Conservation (phyloP, 2,113 vertebrate species). For the Eurystomus gularis region DNA sequence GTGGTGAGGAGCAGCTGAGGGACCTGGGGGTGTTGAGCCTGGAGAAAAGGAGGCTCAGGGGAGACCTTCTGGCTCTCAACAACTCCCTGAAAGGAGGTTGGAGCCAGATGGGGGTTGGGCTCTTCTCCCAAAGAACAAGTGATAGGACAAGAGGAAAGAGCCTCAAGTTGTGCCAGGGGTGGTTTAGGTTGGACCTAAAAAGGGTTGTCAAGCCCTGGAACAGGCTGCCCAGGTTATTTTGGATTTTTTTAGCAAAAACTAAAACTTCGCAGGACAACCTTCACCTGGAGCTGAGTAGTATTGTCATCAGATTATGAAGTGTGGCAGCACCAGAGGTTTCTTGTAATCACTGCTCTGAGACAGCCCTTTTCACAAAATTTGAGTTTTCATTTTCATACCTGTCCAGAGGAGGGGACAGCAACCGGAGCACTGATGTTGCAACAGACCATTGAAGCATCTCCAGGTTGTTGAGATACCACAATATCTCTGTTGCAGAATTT, state of each 20-base stretch:
- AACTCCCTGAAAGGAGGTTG: background rate
- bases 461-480: background rate
- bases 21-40: background rate
- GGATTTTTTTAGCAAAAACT: no score
- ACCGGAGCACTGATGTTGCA: background rate
- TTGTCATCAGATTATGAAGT: background rate
- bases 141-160: background rate
- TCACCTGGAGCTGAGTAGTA: background rate
- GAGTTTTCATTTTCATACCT: background rate
- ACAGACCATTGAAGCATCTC: background rate
- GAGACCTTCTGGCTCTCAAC: background rate
- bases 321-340: background rate
- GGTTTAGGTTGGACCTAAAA: background rate
- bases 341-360: background rate
- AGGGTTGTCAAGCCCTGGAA: no score
- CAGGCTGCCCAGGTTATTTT: no score
- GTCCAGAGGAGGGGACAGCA: background rate
- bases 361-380: background rate
- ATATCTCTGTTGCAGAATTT: conserved; percentile 86
- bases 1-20: background rate
- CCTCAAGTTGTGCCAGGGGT: background rate
- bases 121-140: background rate
- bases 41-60: background rate
- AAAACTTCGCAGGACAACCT: background rate
- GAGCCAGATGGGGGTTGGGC: background rate